Evolutionary conservation across 2,888 invertebrate species (phyloP).

Genomic region (Ashinkailepas kermadecensis): DNA sequence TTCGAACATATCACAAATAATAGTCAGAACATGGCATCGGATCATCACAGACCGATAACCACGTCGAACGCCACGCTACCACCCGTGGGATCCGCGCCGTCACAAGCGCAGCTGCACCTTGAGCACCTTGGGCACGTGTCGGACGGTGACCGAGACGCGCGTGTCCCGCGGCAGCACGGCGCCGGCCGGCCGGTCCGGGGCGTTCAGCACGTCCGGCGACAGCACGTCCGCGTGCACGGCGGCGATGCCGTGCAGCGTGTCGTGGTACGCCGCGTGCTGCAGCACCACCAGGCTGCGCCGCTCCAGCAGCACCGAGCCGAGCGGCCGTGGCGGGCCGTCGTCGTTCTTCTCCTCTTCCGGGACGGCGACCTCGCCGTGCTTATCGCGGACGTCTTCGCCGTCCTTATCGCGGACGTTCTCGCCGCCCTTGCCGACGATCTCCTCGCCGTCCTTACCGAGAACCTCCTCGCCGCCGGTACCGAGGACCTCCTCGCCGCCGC

Average conservation of each 20-base stretch:
- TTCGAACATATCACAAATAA: too few relatives aligned
- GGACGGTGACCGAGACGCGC: constrained; percentile 80
- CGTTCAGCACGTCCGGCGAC: constrained; percentile 50
- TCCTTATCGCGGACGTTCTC: too few relatives aligned
- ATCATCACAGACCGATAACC: too few relatives aligned
- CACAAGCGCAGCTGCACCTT: constrained; percentile 24
- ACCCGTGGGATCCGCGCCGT: background rate
- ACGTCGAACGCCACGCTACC: too few relatives aligned
- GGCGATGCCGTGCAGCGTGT: constrained; percentile 78
- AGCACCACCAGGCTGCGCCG: constrained; percentile 80
- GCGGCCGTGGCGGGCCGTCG: background rate
- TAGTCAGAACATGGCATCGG: too few relatives aligned
- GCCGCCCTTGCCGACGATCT: too few relatives aligned
- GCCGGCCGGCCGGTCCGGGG: background rate
- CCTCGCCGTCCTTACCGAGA: too few relatives aligned
- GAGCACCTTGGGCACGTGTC: constrained; percentile 72
- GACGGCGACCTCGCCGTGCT: too few relatives aligned
- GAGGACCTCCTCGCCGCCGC: too few relatives aligned
- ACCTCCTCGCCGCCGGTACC: too few relatives aligned
- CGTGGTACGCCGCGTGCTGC: constrained; percentile 69
- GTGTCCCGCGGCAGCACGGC: constrained; percentile 53
- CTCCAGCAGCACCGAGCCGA: constrained; percentile 70
- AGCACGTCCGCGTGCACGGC: constrained; percentile 57
- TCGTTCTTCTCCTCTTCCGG: too few relatives aligned
- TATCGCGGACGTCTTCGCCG: too few relatives aligned